Evolutionary conservation across 2,797 vertebrate genomes (phyloP), one percentile per base, ranked within the genome.

Genomic region (Pipistrellus pipistrellus): DNA sequence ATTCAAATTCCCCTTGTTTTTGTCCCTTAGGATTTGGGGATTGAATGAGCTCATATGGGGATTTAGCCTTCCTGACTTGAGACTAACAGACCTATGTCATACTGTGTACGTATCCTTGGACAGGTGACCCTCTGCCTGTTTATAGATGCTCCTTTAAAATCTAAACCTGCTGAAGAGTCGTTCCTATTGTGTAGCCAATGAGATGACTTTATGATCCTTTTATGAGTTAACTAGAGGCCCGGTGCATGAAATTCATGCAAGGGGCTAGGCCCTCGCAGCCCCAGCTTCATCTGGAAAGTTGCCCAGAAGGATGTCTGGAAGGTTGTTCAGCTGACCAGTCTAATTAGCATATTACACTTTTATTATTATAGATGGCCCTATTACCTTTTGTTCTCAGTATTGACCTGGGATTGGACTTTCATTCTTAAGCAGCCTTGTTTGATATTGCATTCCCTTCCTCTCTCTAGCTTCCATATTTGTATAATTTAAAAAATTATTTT

Each of bases 401-500:
- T 89, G 27, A 88, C 48, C 38, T 83, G 53, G n/a, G 13, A 83
- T 84, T 48, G 4, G 68, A 57, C 62, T 91, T 91, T 91, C 35
- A 72, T 75, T 93, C 71, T 72, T 73, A 82, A 84, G 53, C 55
- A 92, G 7, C 23, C 35, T 95, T 80, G 68, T 86, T 87, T 94
- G 53, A 80, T 57, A 30, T 78, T 62, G 46, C 27, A 46, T 64
- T 85, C 48, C 41, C 62, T 83, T 75, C 82, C 53, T 88, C 38
- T 92, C 57, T 57, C 64, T 57, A 66, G 17, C 86, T 85, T 78
- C 78, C 13, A 90, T 62, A 83, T 75, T 93, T 21, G 8, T 82
- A 46, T 81, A 46, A 59, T 51, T 88, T 18, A 46, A 69, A 66
- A 93, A 41, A 44, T 57, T 88, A 25, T 86, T 95, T 94, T 72